phyloP scores from a whole-genome alignment of 2,888 invertebrate genomes.

The Diploptera punctata region DNA sequence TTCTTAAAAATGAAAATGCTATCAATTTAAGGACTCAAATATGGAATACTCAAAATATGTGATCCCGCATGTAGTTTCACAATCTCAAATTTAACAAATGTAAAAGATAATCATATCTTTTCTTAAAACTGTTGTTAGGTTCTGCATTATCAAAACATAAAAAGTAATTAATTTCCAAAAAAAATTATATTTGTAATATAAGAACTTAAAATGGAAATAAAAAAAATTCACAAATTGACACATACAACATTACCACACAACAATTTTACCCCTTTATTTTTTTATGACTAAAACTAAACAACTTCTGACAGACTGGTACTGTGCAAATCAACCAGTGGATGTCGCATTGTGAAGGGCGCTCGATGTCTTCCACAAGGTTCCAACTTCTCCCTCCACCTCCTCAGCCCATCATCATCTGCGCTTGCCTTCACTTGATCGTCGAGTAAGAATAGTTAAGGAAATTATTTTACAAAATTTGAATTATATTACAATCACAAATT shows the following conservation, averaged over 20 bases:
- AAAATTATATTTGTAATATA: neutral
- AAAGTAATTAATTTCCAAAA: neutral
- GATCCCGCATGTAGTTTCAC: too few relatives aligned
- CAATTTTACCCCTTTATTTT: neutral
- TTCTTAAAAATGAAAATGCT: neutral
- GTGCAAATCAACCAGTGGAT: neutral
- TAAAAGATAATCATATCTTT: too few relatives aligned
- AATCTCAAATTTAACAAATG: too few relatives aligned
- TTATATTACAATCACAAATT: too few relatives aligned
- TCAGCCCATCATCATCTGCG: conserved; percentile 53
- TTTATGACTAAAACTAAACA: neutral
- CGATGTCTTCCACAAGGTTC: neutral
- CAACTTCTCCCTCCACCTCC: conserved; percentile 17
- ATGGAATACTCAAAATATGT: too few relatives aligned
- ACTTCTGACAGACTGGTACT: too few relatives aligned
- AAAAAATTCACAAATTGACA: neutral
- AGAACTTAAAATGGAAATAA: neutral
- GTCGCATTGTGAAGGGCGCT: conserved; percentile 4
- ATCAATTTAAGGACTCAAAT: too few relatives aligned
- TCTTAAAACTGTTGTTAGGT: too few relatives aligned
- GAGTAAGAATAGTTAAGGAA: conserved; percentile 56
- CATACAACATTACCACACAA: neutral
- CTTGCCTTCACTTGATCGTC: conserved; percentile 57
- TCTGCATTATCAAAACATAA: too few relatives aligned
- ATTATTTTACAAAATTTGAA: too few relatives aligned